Evolutionary conservation across 2,113 vertebrate species (phyloP), one percentile per base, ranked within the genome.

Genomic region (Piaya cayana): DNA sequence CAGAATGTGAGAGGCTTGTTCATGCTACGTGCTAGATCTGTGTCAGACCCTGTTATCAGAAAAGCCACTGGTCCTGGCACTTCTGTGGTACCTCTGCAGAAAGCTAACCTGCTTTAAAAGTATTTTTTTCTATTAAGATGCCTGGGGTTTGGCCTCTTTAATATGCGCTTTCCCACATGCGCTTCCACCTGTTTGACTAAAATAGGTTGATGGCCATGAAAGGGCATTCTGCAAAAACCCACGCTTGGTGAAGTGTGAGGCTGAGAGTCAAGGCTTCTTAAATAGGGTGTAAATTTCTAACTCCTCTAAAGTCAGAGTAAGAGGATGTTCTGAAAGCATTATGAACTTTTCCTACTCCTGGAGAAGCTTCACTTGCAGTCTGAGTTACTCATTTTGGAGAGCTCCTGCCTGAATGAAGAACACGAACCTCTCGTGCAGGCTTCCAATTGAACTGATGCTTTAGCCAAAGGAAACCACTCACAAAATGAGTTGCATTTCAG

Each of bases 291-390:
- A 97, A 95, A 88, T 77, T 93, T 69, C 37, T 82, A 49, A 74
- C 64, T 70, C 75, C 94, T 95, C 93, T 95, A 72, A 93, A 86
- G 94, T 96, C 89, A 90, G 92, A 96, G 94, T 92, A 92, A 93
- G 96, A 82, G 93, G 86, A 86, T 12, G 8, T 93, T 91, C 71
- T 93, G 83, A 95, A 85, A 93, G 65, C 80, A 92, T 91, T 94
- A 90, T 88, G 67, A 97, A 94, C 87, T 96, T 96, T 95, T 96
- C 95, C 89, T 96, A 68, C 81, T 77, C 81, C 60, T 93, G 97
- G 98, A 98, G 97, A 98, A 98, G 97, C 97, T 97, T 98, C 96
- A 97, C 94, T 88, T 94, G 95, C 97, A 95, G 77, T 94, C 95
- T 97, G 95, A 49, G 86, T 97, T 97, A 91, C 94, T 96, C 92